Conservation (phyloP, 2,797 vertebrate species). For the Peromyscus nudipes region DNA sequence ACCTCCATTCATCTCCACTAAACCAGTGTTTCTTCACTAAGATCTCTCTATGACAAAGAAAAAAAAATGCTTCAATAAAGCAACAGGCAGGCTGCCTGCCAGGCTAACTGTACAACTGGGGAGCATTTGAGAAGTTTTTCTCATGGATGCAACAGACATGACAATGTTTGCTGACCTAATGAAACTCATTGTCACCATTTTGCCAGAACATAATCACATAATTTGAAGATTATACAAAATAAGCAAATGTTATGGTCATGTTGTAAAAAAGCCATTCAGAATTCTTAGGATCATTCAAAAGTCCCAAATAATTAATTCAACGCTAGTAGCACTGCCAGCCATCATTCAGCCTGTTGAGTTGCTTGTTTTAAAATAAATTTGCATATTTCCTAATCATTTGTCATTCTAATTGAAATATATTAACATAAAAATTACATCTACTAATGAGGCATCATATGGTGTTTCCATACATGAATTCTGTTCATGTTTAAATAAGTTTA, state of each 20-base stretch:
- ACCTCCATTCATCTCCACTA: background rate
- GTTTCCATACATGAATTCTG: background rate
- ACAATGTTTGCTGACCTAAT: background rate
- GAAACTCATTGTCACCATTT: constrained; percentile 17
- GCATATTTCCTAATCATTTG: background rate
- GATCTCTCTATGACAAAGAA: too few species aligned
- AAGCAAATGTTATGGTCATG: constrained; percentile 41
- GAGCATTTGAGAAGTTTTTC: background rate
- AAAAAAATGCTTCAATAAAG: background rate
- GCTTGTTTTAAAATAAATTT: background rate
- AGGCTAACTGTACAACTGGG: background rate
- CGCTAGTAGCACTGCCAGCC: background rate
- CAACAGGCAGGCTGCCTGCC: background rate
- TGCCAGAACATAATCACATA: constrained; percentile 66
- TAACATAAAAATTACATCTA: background rate
- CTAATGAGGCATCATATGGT: background rate
- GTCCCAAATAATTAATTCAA: background rate
- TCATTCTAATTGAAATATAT: background rate
- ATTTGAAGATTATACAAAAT: constrained; percentile 62
- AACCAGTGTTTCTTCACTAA: background rate
- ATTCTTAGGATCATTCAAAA: constrained; percentile 33
- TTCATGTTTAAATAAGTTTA: background rate
- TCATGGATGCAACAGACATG: background rate
- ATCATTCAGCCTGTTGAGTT: background rate
- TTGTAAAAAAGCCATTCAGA: constrained; percentile 24